These are phyloP conservation scores for Lasioglossum morio DNA, from an alignment of 2,888 invertebrate genomes.

Conservation along the genomic window DNA sequence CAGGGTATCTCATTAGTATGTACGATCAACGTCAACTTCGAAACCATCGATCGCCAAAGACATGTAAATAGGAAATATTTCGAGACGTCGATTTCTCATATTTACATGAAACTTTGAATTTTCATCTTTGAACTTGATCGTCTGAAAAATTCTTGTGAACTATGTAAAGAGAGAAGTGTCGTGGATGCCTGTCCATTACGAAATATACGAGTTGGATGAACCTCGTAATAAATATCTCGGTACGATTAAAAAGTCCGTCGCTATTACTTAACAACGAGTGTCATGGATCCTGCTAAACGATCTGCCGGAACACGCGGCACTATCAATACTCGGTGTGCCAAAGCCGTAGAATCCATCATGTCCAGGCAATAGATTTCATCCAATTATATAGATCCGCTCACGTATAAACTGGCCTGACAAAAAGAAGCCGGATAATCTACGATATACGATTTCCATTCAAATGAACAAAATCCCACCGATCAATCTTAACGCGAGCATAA, in stretches of 20 bases:
- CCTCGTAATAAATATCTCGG: neutral
- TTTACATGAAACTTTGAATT: neutral
- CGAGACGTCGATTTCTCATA: too few relatives aligned
- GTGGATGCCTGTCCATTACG: neutral
- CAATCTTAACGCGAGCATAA: neutral
- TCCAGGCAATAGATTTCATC: conserved; percentile 55
- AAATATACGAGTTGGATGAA: neutral
- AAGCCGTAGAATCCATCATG: neutral
- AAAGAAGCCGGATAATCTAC: neutral
- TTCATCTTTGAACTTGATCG: neutral
- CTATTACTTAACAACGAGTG: conserved; percentile 1
- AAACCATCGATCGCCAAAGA: neutral
- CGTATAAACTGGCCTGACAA: neutral
- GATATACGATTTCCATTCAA: neutral
- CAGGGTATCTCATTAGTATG: neutral
- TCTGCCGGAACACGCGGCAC: too few relatives aligned
- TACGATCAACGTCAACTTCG: neutral
- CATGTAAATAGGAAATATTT: too few relatives aligned
- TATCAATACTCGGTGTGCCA: neutral
- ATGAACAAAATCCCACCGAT: conserved; percentile 2
- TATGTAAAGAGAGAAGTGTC: neutral
- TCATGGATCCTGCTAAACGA: conserved; percentile 1
- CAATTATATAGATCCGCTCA: conserved; percentile 58
- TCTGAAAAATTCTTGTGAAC: neutral
- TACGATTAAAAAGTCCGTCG: neutral